These are phyloP conservation scores for Zaprionus africanus DNA, from an alignment of 1,140 invertebrate genomes.

Conservation along the genomic window DNA sequence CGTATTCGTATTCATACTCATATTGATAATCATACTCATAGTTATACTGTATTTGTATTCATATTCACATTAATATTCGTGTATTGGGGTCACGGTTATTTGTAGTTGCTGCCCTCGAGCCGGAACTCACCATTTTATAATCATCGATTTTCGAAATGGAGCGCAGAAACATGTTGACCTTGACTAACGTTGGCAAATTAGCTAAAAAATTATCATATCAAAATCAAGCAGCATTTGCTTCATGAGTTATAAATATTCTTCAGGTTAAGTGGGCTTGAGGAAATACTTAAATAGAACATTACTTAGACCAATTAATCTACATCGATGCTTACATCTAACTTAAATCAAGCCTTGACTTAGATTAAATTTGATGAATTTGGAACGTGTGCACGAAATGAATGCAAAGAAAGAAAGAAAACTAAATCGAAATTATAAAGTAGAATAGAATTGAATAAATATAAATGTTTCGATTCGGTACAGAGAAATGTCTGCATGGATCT, in stretches of 20 bases:
- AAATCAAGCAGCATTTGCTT: constrained; percentile 50
- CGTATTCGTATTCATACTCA: constrained; percentile 8
- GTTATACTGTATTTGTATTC: background rate
- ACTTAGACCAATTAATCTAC: background rate
- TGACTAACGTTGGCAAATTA: constrained; percentile 91
- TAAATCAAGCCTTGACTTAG: constrained; percentile 3
- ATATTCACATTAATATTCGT: constrained; percentile 14
- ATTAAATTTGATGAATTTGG: constrained; percentile 58
- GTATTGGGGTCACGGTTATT: constrained; percentile 24
- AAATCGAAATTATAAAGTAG: constrained; percentile 15
- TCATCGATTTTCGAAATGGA: constrained; percentile 99
- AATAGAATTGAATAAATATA: constrained; percentile 29
- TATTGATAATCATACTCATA: constrained; percentile 1
- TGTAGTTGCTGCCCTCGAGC: constrained; percentile 40
- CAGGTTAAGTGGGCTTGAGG: background rate
- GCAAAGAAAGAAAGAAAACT: constrained; percentile 18
- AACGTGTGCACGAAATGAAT: constrained; percentile 67
- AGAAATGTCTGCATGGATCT: constrained; percentile 84
- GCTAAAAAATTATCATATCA: constrained; percentile 84
- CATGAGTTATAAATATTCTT: constrained; percentile 13
- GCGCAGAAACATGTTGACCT: constrained; percentile 96
- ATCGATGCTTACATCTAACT: constrained; percentile 24
- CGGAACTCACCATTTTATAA: constrained; percentile 98
- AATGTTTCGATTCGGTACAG: constrained; percentile 40
- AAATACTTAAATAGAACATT: background rate